A percentile compares a stretch with the other conserved stretches of the same genome.
These are phyloP conservation scores for Schizaphis graminum DNA, from an alignment of 2,888 invertebrate genomes.

Conservation along the genomic window DNA sequence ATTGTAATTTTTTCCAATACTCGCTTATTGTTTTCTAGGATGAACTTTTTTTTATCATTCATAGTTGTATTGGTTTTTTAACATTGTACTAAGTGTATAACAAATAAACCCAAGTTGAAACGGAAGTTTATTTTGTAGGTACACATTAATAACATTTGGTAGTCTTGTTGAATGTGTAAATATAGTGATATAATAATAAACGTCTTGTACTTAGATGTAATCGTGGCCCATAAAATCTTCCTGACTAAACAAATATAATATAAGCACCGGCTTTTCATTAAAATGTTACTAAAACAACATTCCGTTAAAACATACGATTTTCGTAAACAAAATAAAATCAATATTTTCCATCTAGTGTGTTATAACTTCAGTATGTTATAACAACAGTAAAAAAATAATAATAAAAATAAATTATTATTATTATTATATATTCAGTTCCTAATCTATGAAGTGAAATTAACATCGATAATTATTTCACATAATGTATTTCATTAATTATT, in stretches of 20 bases:
- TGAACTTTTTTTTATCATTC: background rate
- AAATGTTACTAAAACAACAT: constrained; percentile 22
- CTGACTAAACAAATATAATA: constrained; percentile 31
- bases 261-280: background rate
- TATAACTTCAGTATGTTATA: too few relatives aligned
- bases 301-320: constrained; percentile 2
- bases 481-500: background rate
- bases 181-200: constrained; percentile 14
- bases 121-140: constrained; percentile 48
- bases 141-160: constrained; percentile 46
- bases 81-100: background rate
- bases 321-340: background rate
- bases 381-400: background rate
- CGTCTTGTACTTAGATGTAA: background rate
- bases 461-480: background rate
- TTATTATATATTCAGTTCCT: background rate
- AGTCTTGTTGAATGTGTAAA: constrained; percentile 41
- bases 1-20: background rate
- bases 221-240: constrained; percentile 1
- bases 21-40: background rate
- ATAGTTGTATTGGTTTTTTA: background rate
- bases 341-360: background rate
- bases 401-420: background rate
- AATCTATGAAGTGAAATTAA: background rate
- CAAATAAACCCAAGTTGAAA: background rate